Base-by-base conservation (phyloP, 2,797 vertebrate genomes). In the Onychomys arenicola region DNA sequence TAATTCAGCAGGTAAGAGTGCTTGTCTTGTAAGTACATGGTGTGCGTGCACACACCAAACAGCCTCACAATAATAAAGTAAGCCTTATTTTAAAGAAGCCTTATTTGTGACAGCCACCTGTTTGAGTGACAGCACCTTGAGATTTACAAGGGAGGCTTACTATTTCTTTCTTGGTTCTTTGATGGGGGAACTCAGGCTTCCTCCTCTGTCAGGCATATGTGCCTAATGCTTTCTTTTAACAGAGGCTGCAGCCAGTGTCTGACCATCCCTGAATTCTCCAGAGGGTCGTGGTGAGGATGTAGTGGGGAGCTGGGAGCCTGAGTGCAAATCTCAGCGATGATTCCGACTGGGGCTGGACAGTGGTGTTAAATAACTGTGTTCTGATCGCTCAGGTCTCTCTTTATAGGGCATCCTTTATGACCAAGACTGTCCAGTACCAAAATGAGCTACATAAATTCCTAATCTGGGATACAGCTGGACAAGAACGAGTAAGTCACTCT, bases 401-500 rank as follows among this genome's bases (percentile, higher is more conserved):
- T 98, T 98, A 81, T 98, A 99, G 99, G 98, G 99, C 99, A 46
- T 99, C 99, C 65, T 99, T 99, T 98, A 99, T 99, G 99, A 99
- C 99, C 95, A 99, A 99, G 99, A 99, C 99, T 32, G 99, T 99
- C 97, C 99, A 99, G 98, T 99, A 99, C 98, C 99, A 99, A 98
- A 99, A 99, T 95, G 99, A 99, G 98, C 99, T 99, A 77, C 99
- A 99, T 99, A 99, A 99, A 98, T 99, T 99, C 98, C 99, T 99
- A 96, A 99, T 99, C 98, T 99, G 99, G 99, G 99, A 99, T 98
- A 99, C 99, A 55, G 99, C 99, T 85, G 99, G 99, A 98, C 99
- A 99, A 98, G 99, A 99, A 93, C 98, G 99, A 99, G 99, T 99
- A 97, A 98, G 99, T 98, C 91, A 96, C 81, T 77, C 69, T 91